Conservation (phyloP, 30 jellyfish, hydroid and myxozoan species). For the Aurelia aurita region DNA sequence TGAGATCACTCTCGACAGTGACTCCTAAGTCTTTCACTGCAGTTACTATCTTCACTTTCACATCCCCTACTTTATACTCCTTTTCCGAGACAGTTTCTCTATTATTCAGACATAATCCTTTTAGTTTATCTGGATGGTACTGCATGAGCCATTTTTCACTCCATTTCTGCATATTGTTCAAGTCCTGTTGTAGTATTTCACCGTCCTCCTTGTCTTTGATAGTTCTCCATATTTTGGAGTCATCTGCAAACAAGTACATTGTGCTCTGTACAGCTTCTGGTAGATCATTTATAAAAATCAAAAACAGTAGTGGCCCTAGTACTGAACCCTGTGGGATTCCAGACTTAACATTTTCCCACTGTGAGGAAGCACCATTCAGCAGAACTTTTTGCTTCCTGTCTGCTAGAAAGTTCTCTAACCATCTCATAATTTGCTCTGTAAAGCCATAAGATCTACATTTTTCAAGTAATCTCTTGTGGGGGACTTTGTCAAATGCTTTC, state of each 20-base stretch:
- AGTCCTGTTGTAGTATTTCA: neutral
- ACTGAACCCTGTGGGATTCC: slow-evolving; percentile 12
- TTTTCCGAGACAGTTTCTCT: no score
- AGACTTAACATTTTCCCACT: neutral
- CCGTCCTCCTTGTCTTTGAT: neutral
- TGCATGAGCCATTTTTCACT: neutral
- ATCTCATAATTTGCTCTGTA: no score
- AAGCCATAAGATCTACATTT: no score
- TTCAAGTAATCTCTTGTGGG: no score
- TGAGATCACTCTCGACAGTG: neutral
- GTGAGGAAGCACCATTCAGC: neutral
- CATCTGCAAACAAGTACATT: slow-evolving; percentile 14
- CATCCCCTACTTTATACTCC: no score
- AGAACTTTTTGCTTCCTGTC: no score
- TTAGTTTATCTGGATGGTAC: slow-evolving; percentile 14
- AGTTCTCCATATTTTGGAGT: neutral
- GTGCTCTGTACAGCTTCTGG: neutral
- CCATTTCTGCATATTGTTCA: neutral
- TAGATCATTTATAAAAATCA: neutral
- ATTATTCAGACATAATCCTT: no score
- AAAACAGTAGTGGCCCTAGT: slow-evolving; percentile 8
- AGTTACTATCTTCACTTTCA: no score
- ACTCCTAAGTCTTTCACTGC: slow-evolving; percentile 17
- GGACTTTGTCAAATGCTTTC: no score
- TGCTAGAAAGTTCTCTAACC: no score